phyloP scores from a whole-genome alignment of 2,113 vertebrate species.

The Fukomys damarensis region DNA sequence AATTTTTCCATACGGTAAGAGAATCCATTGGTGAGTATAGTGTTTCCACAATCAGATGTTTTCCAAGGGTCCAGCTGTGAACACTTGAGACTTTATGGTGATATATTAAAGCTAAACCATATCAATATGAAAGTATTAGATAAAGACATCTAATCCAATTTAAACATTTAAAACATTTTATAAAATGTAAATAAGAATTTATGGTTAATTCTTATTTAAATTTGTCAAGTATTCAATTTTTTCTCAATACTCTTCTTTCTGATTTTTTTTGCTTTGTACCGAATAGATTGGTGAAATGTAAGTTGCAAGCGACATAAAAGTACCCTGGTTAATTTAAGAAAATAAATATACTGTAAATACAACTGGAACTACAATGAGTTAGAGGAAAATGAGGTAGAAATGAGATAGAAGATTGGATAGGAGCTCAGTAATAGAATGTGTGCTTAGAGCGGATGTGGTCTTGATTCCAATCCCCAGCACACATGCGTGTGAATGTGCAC shows the following conservation, averaged over 20 bases:
- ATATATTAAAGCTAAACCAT: background rate
- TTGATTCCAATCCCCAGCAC: background rate
- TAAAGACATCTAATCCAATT: background rate
- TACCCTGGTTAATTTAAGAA: background rate
- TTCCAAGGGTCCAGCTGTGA: background rate
- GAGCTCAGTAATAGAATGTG: background rate
- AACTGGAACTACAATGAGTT: background rate
- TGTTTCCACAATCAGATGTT: no score
- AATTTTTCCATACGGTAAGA: background rate
- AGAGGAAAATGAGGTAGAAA: background rate
- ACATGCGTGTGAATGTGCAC: rapidly evolving
- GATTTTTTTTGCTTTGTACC: background rate
- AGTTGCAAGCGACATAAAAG: background rate
- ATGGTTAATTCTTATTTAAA: background rate
- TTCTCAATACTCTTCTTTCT: background rate
- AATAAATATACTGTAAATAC: background rate
- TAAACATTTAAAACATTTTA: background rate
- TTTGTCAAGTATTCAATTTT: background rate
- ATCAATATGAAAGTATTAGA: background rate
- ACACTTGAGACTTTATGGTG: background rate
- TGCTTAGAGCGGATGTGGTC: no score
- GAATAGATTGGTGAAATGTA: background rate
- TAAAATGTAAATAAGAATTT: background rate
- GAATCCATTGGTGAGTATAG: background rate
- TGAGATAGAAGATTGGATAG: background rate